Evolutionary conservation across 2,113 vertebrate genomes (phyloP), one percentile per base, ranked within the genome.

Genomic region (Apus apus): DNA sequence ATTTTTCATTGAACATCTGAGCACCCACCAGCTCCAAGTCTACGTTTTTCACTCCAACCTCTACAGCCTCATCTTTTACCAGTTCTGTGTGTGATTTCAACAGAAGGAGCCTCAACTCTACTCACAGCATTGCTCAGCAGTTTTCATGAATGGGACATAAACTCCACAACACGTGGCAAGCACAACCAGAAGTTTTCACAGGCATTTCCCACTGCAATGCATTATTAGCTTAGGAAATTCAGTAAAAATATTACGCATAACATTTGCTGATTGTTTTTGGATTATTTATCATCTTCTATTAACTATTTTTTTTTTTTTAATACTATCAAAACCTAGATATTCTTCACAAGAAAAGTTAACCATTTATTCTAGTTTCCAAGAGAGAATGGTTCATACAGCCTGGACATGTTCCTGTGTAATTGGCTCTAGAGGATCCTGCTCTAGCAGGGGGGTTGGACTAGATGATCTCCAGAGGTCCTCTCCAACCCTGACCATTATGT

Each of bases 21-120:
- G 43, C 45, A 21, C 8, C 64, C 45, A 20, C 5, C 30, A 72
- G 20, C 23, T n/a, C 27, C 56, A 64, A 32, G 5, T 6, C 30
- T 53, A 17, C 2, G 23, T 58, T 84, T 76, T 66, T 34, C 53
- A 34, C 13, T 22, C 56, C 45, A 61, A 9, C 2, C 1, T 9
- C 65, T 25, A 18, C 36, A 75, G 54, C 9, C 22, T 45, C 7
- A 6, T 32, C 51, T 78, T 38, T 8, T 56, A 43, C 15, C 38
- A n/a, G 15, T 8, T 38, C 13, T 36, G 32, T 0, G 1, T 2
- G 11, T 0, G 1, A 36, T 36, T 73, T 62, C 92, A 70, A 19
- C 11, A 72, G 12, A 29, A 85, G 29, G 8, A 30, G 9, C n/a
- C 50, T 15, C 26, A 23, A 5, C 22, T 48, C 48, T 23, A 14